Evolutionary conservation across 2,113 vertebrate species (phyloP).

Genomic region (Columba janthina): DNA sequence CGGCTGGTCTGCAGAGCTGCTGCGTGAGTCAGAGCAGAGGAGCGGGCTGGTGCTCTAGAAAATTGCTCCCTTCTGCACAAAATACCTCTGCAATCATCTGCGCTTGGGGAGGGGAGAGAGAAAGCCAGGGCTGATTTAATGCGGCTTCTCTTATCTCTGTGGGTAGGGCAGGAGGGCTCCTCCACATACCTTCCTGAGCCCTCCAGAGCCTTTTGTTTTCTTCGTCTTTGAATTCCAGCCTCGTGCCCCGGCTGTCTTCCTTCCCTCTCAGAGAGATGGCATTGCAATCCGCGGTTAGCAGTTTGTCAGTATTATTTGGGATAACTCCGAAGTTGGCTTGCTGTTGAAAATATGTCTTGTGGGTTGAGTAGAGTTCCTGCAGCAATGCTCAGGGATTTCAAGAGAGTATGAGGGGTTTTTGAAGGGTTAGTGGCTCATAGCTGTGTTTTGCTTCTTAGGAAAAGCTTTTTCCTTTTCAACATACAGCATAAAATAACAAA

Average conservation of each 20-base stretch:
- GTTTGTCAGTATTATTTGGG: slow-evolving; percentile 49
- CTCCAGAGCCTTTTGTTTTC: slow-evolving; percentile 55
- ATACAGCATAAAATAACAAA: slow-evolving; percentile 53
- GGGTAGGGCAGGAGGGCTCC: slow-evolving; percentile 34
- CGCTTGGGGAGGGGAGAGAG: background rate
- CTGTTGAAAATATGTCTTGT: slow-evolving; percentile 44
- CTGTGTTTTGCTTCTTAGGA: slow-evolving; percentile 60
- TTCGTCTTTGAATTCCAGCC: slow-evolving; percentile 33
- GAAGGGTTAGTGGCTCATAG: slow-evolving; percentile 60
- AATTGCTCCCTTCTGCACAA: slow-evolving; percentile 24
- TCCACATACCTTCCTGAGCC: slow-evolving; percentile 35
- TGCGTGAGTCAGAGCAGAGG: slow-evolving; percentile 33
- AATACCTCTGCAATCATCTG: slow-evolving; percentile 60
- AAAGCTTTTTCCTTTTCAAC: slow-evolving; percentile 61
- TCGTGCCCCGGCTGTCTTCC: background rate
- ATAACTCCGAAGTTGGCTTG: slow-evolving; percentile 3
- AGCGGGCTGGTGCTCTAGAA: slow-evolving; percentile 36
- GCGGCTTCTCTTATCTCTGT: slow-evolving; percentile 45
- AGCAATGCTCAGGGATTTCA: slow-evolving; percentile 50
- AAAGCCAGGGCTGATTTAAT: slow-evolving; percentile 22
- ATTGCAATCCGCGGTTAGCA: slow-evolving; percentile 29
- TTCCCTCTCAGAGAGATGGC: background rate
- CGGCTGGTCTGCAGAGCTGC: background rate
- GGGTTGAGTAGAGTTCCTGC: slow-evolving; percentile 56
- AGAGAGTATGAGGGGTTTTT: slow-evolving; percentile 58